These are phyloP conservation scores for Brachionus plicatilis DNA, from an alignment of 1,140 invertebrate species.

Conservation along the genomic window DNA sequence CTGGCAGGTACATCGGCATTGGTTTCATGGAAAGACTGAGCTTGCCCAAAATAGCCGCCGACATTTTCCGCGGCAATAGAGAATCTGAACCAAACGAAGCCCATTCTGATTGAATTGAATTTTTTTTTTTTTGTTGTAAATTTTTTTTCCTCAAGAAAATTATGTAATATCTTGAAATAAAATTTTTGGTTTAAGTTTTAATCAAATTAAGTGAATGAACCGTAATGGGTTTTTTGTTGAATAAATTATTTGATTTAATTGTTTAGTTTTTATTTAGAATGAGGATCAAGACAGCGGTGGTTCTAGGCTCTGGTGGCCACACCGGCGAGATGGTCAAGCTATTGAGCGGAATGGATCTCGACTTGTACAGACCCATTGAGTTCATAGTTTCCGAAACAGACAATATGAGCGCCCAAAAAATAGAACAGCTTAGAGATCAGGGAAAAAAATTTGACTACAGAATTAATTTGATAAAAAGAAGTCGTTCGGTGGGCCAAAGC, in stretches of 20 bases:
- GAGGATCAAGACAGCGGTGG: conserved; percentile 8
- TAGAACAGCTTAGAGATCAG: conserved; percentile 54
- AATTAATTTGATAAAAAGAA: conserved; percentile 68
- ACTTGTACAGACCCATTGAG: conserved; percentile 64
- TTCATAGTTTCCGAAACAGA: conserved; percentile 77
- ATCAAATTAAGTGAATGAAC: neutral
- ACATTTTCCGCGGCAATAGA: neutral
- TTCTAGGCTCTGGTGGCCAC: conserved; percentile 61
- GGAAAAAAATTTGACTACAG: neutral
- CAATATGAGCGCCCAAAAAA: conserved; percentile 65
- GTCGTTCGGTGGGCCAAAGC: conserved; percentile 78
- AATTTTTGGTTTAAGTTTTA: neutral
- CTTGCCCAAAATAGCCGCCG: neutral
- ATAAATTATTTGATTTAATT: neutral
- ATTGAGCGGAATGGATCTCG: conserved; percentile 60
- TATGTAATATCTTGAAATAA: neutral
- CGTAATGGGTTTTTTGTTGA: neutral
- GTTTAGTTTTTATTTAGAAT: neutral
- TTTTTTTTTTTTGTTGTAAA: conserved; percentile 3
- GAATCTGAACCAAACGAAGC: neutral
- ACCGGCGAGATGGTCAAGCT: conserved; percentile 80
- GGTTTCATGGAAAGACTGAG: conserved; percentile 10
- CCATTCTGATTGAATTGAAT: neutral
- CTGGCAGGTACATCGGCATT: conserved; percentile 6
- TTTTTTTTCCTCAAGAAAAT: neutral